phyloP scores from a whole-genome alignment of 2,888 invertebrate species.

The Heliconius ethilla region DNA sequence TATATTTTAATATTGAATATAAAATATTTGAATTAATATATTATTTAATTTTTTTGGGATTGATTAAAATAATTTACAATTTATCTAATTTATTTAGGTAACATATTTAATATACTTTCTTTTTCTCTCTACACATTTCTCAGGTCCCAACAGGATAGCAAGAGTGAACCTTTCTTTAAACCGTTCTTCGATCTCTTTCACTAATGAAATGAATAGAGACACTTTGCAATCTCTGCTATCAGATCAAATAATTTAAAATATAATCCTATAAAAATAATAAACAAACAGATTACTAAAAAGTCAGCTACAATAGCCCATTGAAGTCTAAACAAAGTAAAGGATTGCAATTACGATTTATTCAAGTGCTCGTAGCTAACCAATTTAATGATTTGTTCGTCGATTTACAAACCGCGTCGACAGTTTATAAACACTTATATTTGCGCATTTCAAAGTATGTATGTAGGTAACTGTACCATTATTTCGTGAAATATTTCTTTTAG shows the following conservation, averaged over 20 bases:
- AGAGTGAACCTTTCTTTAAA: neutral
- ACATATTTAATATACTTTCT: no score
- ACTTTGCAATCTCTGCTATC: no score
- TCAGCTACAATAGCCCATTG: neutral
- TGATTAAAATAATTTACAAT: no score
- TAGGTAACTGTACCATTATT: neutral
- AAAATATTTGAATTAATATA: no score
- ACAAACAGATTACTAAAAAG: neutral
- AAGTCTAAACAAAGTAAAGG: neutral
- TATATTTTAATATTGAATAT: no score
- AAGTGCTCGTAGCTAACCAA: slow-evolving; percentile 9
- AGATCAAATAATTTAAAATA: no score
- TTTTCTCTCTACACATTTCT: neutral
- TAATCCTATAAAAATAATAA: no score
- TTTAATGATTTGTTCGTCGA: neutral
- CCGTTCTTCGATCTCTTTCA: no score
- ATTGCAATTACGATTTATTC: neutral
- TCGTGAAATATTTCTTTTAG: neutral
- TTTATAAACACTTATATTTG: slow-evolving; percentile 2
- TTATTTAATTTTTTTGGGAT: no score
- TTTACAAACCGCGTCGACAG: slow-evolving; percentile 4
- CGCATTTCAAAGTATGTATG: slow-evolving; percentile 1
- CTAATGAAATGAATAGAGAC: no score
- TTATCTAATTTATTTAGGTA: no score
- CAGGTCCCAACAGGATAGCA: no score